phyloP scores from a whole-genome alignment of 2,113 vertebrate species.

The Petroica traversi region DNA sequence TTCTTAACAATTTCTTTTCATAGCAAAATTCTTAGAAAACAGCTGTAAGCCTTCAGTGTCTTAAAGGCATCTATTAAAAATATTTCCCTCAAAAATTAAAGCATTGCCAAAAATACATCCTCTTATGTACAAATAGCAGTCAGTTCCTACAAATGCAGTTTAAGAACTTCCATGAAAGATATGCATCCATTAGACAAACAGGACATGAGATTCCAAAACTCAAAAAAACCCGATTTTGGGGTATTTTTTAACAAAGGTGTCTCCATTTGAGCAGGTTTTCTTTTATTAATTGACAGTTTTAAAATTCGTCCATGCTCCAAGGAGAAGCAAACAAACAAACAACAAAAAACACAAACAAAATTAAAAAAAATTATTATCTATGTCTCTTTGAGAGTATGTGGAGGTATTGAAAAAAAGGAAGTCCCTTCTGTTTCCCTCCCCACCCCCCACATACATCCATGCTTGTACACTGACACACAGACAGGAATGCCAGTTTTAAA shows the following conservation, averaged over 20 bases:
- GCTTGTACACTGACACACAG: background rate
- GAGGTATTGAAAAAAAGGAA: background rate
- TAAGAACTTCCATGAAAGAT: background rate
- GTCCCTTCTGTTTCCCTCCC: rapidly evolving
- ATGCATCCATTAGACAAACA: background rate
- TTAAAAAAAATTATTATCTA: background rate
- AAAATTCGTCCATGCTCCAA: background rate
- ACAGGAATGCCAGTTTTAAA: background rate
- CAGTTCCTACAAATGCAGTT: background rate
- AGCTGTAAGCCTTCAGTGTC: background rate
- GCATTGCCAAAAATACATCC: background rate
- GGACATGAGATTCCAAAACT: background rate
- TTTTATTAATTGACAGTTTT: background rate
- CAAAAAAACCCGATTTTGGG: background rate
- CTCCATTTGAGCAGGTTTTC: background rate
- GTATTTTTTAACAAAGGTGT: background rate
- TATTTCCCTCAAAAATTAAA: background rate
- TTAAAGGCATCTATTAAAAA: background rate
- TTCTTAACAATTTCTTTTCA: background rate
- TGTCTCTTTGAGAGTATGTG: background rate
- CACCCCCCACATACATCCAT: rapidly evolving
- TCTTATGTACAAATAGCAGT: background rate
- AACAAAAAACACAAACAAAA: background rate
- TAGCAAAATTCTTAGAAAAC: background rate
- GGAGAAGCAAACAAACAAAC: background rate